Conservation (phyloP, 2,888 invertebrate genomes). For the Palloptera scutellata region DNA sequence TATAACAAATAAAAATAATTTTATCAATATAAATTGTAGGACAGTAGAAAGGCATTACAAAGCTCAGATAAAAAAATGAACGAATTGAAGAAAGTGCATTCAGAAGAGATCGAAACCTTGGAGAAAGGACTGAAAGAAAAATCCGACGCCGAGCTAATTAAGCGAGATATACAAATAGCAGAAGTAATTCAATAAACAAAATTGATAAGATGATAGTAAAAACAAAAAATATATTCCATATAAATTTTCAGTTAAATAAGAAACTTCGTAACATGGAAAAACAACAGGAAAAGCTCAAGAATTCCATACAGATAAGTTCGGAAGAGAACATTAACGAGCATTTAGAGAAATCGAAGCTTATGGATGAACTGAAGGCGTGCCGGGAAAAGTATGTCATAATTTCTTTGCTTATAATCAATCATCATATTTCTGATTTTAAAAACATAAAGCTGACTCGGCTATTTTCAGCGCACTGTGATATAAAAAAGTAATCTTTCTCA, state of each 20-base stretch:
- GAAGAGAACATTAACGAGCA: conserved; percentile 29
- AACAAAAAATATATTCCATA: neutral
- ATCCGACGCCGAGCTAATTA: conserved; percentile 21
- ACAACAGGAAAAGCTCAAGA: conserved; percentile 33
- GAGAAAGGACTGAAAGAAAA: conserved; percentile 30
- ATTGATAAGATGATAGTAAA: conserved; percentile 6
- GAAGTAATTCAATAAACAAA: conserved; percentile 31
- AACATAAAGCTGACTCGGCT: no score
- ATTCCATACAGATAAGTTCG: conserved; percentile 27
- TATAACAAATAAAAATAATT: no score
- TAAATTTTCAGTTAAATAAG: conserved; percentile 29
- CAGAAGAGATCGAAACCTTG: conserved; percentile 16
- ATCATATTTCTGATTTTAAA: no score
- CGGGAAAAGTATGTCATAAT: conserved; percentile 34
- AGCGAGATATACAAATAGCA: conserved; percentile 32
- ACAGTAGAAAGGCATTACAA: conserved; percentile 29
- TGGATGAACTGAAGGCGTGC: conserved; percentile 32
- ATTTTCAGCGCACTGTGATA: no score
- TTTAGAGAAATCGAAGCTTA: conserved; percentile 28
- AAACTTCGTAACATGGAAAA: conserved; percentile 35
- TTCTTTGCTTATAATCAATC: no score
- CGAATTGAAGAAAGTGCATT: conserved; percentile 33
- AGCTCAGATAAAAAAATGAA: conserved; percentile 30
- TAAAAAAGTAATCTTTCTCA: conserved; percentile 4
- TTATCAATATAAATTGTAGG: conserved; percentile 21